Percentiles rank a stretch among this genome's conserved stretches.
Conservation (phyloP, 2,888 invertebrate genomes). For the Synanthedon tipuliformis region DNA sequence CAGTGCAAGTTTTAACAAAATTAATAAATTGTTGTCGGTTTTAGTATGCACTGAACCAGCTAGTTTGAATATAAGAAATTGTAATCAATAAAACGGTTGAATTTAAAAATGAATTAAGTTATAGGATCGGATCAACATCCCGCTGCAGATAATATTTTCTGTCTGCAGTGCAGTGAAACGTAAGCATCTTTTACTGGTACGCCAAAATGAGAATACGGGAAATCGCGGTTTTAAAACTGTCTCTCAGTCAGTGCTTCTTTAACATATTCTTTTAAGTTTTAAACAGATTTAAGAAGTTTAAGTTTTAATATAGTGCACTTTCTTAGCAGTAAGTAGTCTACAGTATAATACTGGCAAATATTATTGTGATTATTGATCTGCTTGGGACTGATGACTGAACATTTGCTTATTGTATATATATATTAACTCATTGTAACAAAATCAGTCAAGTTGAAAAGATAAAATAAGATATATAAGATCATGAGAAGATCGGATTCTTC, state of each 20-base stretch:
- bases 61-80: neutral
- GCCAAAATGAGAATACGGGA: neutral
- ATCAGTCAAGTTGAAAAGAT: too few species aligned
- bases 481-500: too few species aligned
- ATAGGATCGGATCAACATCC: neutral
- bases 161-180: slow-evolving; percentile 18
- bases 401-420: too few species aligned
- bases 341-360: too few species aligned
- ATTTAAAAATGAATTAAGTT: neutral
- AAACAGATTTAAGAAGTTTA: neutral
- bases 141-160: neutral
- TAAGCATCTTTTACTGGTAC: slow-evolving; percentile 12
- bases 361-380: too few species aligned
- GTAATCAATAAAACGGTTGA: too few species aligned
- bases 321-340: too few species aligned
- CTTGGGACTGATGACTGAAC: too few species aligned
- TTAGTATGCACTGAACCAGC: neutral
- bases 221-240: neutral
- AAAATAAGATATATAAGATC: too few species aligned
- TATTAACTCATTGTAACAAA: too few species aligned
- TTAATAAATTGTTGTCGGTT: neutral
- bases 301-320: neutral
- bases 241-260: neutral
- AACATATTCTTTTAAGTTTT: neutral
- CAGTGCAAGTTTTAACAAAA: too few species aligned